phyloP scores from a whole-genome alignment of 2,888 invertebrate species.

The Polylopha cassiicola region DNA sequence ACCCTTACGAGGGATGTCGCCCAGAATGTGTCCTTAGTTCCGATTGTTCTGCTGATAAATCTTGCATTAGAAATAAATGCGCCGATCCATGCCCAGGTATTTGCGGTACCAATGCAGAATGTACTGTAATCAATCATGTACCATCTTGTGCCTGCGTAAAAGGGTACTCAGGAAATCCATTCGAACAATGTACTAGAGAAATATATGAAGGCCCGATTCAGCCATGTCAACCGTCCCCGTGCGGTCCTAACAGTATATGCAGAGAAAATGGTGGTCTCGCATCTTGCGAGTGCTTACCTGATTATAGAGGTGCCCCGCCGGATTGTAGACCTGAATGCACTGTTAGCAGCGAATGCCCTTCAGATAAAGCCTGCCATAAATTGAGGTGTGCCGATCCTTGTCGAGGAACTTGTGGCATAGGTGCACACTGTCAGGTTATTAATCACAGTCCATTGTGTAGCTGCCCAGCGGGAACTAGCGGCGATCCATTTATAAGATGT shows the following conservation, averaged over 20 bases:
- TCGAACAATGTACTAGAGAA: conserved; percentile 56
- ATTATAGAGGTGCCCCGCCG: conserved; percentile 83
- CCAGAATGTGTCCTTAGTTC: conserved; percentile 92
- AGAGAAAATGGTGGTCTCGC: conserved; percentile 84
- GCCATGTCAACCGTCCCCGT: conserved; percentile 86
- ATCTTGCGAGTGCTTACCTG: conserved; percentile 83
- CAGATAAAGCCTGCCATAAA: conserved; percentile 85
- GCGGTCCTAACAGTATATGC: conserved; percentile 87
- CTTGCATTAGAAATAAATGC: conserved; percentile 90
- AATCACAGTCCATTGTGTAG: conserved; percentile 89
- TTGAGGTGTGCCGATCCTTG: conserved; percentile 89
- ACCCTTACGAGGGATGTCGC: conserved; percentile 90
- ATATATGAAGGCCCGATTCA: conserved; percentile 56
- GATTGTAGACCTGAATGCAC: conserved; percentile 87
- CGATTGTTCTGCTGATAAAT: conserved; percentile 88
- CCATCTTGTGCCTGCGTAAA: conserved; percentile 89
- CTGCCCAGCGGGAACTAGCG: conserved; percentile 80
- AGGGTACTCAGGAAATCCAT: conserved; percentile 86
- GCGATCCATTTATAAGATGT: conserved; percentile 81
- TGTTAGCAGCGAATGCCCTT: conserved; percentile 85
- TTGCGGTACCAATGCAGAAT: conserved; percentile 89
- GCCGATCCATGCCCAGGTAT: conserved; percentile 91
- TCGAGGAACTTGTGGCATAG: conserved; percentile 82
- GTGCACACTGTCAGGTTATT: conserved; percentile 84
- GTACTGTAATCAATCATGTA: conserved; percentile 89